A percentile compares a stretch with the other conserved stretches of the same genome.
These are phyloP conservation scores for Falco cherrug DNA, from an alignment of 2,797 vertebrate genomes.

Conservation along the genomic window DNA sequence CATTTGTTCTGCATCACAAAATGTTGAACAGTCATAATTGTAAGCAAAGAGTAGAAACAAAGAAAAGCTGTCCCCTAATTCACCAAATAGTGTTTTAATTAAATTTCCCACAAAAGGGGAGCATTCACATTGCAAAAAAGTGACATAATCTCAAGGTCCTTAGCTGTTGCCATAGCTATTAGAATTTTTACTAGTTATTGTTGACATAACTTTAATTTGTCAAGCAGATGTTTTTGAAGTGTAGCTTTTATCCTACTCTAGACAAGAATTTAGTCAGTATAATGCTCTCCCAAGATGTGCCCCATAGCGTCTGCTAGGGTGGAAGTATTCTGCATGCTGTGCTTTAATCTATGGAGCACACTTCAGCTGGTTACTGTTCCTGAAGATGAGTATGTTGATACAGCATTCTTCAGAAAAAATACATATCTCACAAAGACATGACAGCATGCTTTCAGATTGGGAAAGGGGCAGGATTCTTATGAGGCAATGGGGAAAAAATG, in stretches of 20 bases:
- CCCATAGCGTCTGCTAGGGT: background rate
- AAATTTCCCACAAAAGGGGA: slow-evolving; percentile 28
- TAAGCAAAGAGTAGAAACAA: slow-evolving; percentile 54
- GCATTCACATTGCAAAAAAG: background rate
- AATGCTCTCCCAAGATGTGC: background rate
- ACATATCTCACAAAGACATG: background rate
- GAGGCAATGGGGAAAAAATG: background rate
- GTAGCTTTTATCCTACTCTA: background rate
- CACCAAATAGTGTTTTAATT: slow-evolving; percentile 51
- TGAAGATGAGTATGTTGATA: background rate
- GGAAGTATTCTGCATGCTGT: background rate
- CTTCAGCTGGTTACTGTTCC: background rate
- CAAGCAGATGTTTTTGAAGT: background rate
- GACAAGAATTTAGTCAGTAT: background rate
- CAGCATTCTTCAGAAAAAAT: background rate
- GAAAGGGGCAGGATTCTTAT: background rate
- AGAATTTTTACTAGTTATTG: background rate
- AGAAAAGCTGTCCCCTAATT: slow-evolving; percentile 36
- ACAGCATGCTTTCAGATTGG: background rate
- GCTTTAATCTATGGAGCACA: background rate
- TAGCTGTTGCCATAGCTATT: background rate
- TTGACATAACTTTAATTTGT: background rate
- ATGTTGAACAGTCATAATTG: slow-evolving; percentile 41
- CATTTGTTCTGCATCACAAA: slow-evolving; percentile 57
- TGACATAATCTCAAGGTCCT: slow-evolving; percentile 3